Base-by-base conservation (phyloP, 2,888 invertebrate species). In the Actias luna region DNA sequence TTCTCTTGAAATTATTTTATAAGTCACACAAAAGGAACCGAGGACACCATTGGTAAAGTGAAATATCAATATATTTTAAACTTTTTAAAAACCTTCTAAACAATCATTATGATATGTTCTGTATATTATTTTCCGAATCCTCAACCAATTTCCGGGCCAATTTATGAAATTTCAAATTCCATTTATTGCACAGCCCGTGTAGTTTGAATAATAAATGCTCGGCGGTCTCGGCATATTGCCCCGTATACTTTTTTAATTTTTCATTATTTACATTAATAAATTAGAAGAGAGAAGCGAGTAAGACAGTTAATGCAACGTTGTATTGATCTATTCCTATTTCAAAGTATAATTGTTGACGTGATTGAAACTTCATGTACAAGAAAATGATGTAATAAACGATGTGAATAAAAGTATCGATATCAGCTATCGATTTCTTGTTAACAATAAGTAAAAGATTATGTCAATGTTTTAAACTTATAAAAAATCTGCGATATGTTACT, bases 241-340 rank as follows among this genome's bases (percentile, higher is more conserved):
- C 80, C 78, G 76, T 84, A 85, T 84, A 83, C 78, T 76, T 85
- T 85, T 87, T 87, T 87, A 85, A 85, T 87, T 84, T 82, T 81
- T 80, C 82, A 82, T 83, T 82, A 79, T 76, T 73, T 74, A 74
- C 72, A 75, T 79, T 76, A 78, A 80, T 81, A 81, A 79, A 76
- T 78, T 73, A 78, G 71, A 57, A 25, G 46, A 22, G 18, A 50
- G 22, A 7, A 50, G 14, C 46, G 25, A 50, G 25, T 4, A 25
- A 50, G 46, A 25, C 22, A 22, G 46, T 25, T 25, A 25, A 50
- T 50, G 3, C 25, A 25, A 25, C 8, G 25, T 50, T 25, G 2
- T 50, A 50, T 25, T 25, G 25, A 50, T 50, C 12, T 25, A 4
- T 25, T 50, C 10, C 25, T 2, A 25, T 50, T 50, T 42, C n/a